Evolutionary conservation across 2,797 vertebrate species (phyloP), one percentile per base, ranked within the genome.

Genomic region (Sebastes nivosus): DNA sequence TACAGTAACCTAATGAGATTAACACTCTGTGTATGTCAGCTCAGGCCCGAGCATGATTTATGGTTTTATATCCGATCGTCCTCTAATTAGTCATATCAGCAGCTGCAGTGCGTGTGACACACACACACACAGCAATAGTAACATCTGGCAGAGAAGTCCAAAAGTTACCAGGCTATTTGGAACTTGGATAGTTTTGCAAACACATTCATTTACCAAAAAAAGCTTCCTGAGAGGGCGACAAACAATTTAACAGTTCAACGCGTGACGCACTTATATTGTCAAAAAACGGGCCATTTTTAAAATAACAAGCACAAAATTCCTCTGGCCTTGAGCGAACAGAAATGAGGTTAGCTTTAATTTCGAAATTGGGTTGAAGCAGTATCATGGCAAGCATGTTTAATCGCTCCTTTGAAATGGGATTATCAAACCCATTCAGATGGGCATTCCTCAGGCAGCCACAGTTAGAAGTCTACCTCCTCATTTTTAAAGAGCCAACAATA

Each of bases 1-100:
- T 89, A 87, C 81, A 90, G 87, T 84, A 90, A 83, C 76, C 81
- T 93, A 94, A 95, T 94, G 84, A 88, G 92, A 95, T 93, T 90
- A 94, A 87, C 83, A 73, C 60, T 79, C 66, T 81, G 79, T 67
- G 68, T 88, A 69, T 90, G 90, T 92, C 88, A 83, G 88, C 84
- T 77, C 46, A 72, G 83, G 88, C 80, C 82, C 24, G 70, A 59
- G n/a, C 77, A 78, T 93, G 89, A 95, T 94, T 93, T 93, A 95
- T 93, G 90, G 88, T 86, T 93, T 94, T 86, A 93, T 93, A 93
- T 91, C 84, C 84, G 74, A 87, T 92, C 73, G 75, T 83, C 82
- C 67, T 92, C 86, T 93, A 93, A 95, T 94, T 94, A 94, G 92
- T 88, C 79, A 73, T 74, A 85, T 88, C 80, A 77, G 75, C 36